Evolutionary conservation across 2,113 vertebrate species (phyloP).

Genomic region (Leptobrachium leishanense): DNA sequence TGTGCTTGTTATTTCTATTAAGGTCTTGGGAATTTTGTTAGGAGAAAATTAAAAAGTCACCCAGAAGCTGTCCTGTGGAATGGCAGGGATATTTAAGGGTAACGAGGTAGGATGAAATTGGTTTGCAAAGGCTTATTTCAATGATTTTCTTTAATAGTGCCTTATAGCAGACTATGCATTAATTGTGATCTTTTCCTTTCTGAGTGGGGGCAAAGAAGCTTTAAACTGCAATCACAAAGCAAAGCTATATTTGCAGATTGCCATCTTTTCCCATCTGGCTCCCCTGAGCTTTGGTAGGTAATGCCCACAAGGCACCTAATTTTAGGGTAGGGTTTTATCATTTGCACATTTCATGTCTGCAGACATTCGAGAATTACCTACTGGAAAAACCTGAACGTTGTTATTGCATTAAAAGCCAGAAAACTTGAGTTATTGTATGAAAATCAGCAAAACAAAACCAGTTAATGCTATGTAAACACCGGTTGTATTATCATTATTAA

Average conservation of each 20-base stretch:
- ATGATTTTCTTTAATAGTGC: neutral
- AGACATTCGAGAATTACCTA: constrained; percentile 41
- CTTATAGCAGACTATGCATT: neutral
- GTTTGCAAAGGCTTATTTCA: neutral
- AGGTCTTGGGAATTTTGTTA: neutral
- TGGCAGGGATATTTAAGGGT: neutral
- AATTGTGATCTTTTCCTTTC: constrained; percentile 13
- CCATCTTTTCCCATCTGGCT: constrained; percentile 2
- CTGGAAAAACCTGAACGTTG: constrained; percentile 50
- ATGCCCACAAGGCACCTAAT: neutral
- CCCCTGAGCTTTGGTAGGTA: neutral
- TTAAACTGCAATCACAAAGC: constrained; percentile 29
- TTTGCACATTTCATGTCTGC: constrained; percentile 26
- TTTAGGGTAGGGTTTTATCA: constrained; percentile 18
- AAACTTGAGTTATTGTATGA: no score
- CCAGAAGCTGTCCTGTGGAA: neutral
- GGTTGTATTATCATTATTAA: no score
- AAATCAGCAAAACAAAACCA: no score
- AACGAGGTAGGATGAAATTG: no score
- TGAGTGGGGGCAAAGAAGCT: neutral
- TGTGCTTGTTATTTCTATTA: neutral
- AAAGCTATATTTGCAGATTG: constrained; percentile 14
- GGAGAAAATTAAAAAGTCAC: neutral
- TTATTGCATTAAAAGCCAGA: constrained; percentile 30
- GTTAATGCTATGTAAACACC: no score